Evolutionary conservation across 1,140 invertebrate genomes (phyloP).

Genomic region (Aphelenchoides besseyi): DNA sequence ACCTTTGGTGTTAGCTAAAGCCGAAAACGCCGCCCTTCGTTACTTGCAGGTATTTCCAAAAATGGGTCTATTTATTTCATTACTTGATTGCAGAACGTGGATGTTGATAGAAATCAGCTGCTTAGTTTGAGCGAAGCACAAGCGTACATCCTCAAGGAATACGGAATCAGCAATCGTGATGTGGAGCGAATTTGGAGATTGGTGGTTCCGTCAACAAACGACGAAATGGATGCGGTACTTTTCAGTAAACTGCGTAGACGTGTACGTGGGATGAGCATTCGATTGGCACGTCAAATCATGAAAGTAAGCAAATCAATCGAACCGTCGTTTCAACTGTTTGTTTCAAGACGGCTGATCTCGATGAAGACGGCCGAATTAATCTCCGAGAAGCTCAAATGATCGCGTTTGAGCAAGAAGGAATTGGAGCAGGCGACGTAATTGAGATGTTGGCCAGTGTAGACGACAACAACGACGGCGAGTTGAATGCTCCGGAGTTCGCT

Average conservation of each 20-base stretch:
- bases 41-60: conserved; percentile 50
- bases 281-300: conserved; percentile 61
- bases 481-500: conserved; percentile 62
- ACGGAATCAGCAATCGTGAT: conserved; percentile 61
- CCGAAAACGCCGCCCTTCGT: conserved; percentile 59
- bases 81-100: conserved; percentile 47
- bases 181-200: conserved; percentile 60
- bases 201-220: conserved; percentile 46
- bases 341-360: conserved; percentile 49
- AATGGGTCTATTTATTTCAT: conserved; percentile 10
- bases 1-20: conserved; percentile 58
- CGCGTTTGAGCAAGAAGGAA: conserved; percentile 62
- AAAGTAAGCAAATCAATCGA: conserved; percentile 56
- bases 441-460: conserved; percentile 59
- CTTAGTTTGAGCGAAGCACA: conserved; percentile 57
- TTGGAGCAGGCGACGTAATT: conserved; percentile 58
- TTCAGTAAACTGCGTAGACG: conserved; percentile 55
- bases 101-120: conserved; percentile 53
- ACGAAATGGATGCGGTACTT: conserved; percentile 55
- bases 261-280: conserved; percentile 60
- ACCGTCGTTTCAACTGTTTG: neutral
- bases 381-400: conserved; percentile 60
- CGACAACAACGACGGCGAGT: conserved; percentile 59
- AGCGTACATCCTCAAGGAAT: conserved; percentile 57
- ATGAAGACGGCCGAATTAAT: conserved; percentile 60